Percentiles rank a stretch among this genome's conserved stretches.
Evolutionary conservation across 2,888 invertebrate species (phyloP).

Genomic region (Phalangium opilio): DNA sequence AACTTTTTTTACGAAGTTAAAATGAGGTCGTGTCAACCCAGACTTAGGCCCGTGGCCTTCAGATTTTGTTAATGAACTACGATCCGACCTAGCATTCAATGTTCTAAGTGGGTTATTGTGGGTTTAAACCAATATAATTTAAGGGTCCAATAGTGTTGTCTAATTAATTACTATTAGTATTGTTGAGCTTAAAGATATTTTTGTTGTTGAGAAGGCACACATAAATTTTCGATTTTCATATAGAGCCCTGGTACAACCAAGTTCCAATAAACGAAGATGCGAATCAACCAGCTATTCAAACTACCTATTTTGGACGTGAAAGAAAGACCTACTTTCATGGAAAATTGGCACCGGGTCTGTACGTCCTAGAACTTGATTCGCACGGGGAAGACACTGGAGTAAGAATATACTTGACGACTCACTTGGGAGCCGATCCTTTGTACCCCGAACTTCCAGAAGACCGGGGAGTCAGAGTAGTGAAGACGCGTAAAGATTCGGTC

Average conservation of each 20-base stretch:
- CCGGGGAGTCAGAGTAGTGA: background rate
- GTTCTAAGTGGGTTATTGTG: no score
- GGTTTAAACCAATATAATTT: no score
- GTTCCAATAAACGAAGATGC: conserved; percentile 1
- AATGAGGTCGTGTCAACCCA: no score
- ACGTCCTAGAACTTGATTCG: conserved; percentile 2
- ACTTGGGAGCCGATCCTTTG: background rate
- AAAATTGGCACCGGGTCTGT: background rate
- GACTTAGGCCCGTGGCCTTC: no score
- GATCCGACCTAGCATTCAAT: no score
- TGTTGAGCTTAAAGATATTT: no score
- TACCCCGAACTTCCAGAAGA: conserved; percentile 1
- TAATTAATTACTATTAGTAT: no score
- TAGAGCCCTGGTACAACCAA: conserved; percentile 9
- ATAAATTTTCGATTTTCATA: no score
- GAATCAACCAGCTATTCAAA: background rate
- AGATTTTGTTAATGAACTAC: no score
- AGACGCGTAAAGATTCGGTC: background rate
- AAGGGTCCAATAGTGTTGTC: no score
- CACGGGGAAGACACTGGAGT: conserved; percentile 1
- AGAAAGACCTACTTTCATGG: background rate
- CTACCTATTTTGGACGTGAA: conserved; percentile 1
- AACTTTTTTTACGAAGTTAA: no score
- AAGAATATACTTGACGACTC: background rate
- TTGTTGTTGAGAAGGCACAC: no score